Evolutionary conservation across 2,888 invertebrate species (phyloP).

Genomic region (Phyto melanocephala): DNA sequence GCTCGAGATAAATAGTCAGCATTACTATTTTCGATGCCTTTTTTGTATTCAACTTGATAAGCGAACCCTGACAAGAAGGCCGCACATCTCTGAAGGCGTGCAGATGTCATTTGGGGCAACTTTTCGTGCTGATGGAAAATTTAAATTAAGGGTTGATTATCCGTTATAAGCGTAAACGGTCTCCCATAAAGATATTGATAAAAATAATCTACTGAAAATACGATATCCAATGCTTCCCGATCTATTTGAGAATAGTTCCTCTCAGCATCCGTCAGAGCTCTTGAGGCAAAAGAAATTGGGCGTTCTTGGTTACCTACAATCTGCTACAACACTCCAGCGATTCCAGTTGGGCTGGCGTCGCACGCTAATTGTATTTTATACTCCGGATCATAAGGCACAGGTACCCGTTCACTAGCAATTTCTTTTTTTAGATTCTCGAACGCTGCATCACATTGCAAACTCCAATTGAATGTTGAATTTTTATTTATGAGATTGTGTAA

Average conservation of each 20-base stretch:
- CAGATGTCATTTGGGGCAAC: slow-evolving; percentile 54
- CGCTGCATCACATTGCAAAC: slow-evolving; percentile 42
- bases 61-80: slow-evolving; percentile 52
- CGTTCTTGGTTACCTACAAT: slow-evolving; percentile 36
- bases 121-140: slow-evolving; percentile 60
- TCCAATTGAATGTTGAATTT: slow-evolving; percentile 43
- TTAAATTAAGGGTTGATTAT: slow-evolving; percentile 50
- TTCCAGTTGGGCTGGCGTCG: slow-evolving; percentile 60
- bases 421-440: slow-evolving; percentile 50
- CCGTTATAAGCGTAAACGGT: slow-evolving; percentile 48
- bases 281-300: slow-evolving; percentile 48
- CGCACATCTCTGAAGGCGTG: slow-evolving; percentile 55
- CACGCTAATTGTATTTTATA: slow-evolving; percentile 43
- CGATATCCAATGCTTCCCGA: slow-evolving; percentile 25
- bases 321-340: slow-evolving; percentile 58
- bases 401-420: no score
- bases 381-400: slow-evolving; percentile 52
- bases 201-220: slow-evolving; percentile 15
- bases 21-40: slow-evolving; percentile 48
- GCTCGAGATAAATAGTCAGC: slow-evolving; percentile 60
- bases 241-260: slow-evolving; percentile 36
- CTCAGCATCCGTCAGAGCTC: no score
- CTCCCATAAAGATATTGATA: slow-evolving; percentile 38
- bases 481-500: slow-evolving; percentile 39
- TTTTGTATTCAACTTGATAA: slow-evolving; percentile 41